These are phyloP conservation scores for Tenthredo amoena DNA, from an alignment of 2,888 invertebrate species.

Conservation along the genomic window DNA sequence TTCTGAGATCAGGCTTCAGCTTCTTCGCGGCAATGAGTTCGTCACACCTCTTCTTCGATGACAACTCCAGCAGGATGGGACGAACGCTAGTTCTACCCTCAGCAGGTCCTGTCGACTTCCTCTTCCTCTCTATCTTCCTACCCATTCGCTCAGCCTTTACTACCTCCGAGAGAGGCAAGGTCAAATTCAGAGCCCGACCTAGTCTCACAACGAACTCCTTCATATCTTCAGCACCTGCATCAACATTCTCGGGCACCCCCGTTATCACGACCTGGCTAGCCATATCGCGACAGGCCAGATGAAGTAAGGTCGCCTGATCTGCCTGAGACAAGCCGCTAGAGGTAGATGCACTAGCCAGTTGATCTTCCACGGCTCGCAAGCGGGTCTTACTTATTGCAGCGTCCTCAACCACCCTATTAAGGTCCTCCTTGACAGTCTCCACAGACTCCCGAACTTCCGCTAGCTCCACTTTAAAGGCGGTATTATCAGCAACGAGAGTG, in stretches of 20 bases:
- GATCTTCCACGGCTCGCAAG: neutral
- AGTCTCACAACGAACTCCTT: neutral
- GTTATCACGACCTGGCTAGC: neutral
- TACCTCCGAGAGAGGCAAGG: neutral
- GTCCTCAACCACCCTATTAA: neutral
- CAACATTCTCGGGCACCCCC: neutral
- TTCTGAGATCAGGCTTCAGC: neutral
- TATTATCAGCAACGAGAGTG: neutral
- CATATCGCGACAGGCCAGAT: conserved; percentile 24
- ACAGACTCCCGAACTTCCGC: neutral
- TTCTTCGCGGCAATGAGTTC: conserved; percentile 18
- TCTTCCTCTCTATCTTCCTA: neutral
- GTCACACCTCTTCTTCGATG: neutral
- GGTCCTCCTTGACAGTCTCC: neutral
- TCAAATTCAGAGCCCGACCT: neutral
- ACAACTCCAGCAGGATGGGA: neutral
- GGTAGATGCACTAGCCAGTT: neutral
- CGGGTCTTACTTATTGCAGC: neutral
- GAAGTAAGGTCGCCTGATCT: conserved; percentile 22
- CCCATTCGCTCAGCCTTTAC: conserved; percentile 1
- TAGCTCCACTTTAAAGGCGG: neutral
- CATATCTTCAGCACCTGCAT: neutral
- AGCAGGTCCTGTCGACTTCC: neutral
- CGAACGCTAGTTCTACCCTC: neutral
- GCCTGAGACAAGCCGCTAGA: neutral